These are phyloP conservation scores for Odontamblyopus rebecca DNA, from an alignment of 2,797 vertebrate species.

Conservation along the genomic window DNA sequence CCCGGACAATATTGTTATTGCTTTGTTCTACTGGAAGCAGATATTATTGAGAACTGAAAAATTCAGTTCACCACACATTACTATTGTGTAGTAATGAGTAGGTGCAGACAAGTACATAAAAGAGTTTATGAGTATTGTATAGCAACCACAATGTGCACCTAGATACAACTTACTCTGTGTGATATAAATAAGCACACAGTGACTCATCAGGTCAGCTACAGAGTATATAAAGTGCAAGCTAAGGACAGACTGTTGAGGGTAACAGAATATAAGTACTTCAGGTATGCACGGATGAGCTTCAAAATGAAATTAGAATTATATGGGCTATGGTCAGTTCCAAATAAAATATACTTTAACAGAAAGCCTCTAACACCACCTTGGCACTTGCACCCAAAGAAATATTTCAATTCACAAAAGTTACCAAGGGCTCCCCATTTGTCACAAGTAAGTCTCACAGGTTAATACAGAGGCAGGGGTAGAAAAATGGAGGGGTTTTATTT, in stretches of 20 bases:
- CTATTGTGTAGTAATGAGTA: no score
- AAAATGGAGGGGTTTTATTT: no score
- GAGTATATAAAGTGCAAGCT: background rate
- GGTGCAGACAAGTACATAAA: background rate
- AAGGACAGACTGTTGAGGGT: conserved; percentile 23
- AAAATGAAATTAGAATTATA: background rate
- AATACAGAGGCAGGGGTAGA: no score
- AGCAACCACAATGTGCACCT: background rate
- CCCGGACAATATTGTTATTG: background rate
- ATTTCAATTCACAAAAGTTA: no score
- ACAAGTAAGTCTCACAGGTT: no score
- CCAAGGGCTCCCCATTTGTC: no score
- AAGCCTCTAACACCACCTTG: no score
- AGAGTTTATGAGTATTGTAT: background rate
- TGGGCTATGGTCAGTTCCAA: no score
- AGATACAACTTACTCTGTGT: conserved; percentile 15
- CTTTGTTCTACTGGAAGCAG: background rate
- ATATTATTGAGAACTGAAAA: no score
- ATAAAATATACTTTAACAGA: no score
- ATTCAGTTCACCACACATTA: no score
- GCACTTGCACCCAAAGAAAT: no score
- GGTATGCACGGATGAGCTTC: background rate
- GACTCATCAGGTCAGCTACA: background rate
- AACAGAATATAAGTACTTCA: background rate
- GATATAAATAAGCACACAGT: conserved; percentile 4